These are phyloP conservation scores for Emydura subglobosa DNA, from an alignment of 2,113 vertebrate genomes.

Conservation along the genomic window DNA sequence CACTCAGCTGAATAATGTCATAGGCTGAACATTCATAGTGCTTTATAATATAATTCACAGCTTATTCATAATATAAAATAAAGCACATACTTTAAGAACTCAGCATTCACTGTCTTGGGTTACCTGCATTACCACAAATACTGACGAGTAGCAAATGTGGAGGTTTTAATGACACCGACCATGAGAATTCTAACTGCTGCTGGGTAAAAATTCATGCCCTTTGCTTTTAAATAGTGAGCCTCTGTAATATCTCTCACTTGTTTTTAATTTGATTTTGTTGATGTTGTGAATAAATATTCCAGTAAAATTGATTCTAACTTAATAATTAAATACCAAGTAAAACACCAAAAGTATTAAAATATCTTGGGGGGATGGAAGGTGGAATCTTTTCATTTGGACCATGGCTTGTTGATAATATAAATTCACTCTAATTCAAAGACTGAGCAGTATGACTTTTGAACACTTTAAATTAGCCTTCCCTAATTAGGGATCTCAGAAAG, in stretches of 20 bases:
- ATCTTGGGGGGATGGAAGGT: not conserved
- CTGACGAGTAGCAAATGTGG: conserved; percentile 32
- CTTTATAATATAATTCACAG: conserved; percentile 3
- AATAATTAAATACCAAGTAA: not conserved
- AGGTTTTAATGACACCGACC: conserved; percentile 23
- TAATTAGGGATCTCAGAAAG: conserved; percentile 48
- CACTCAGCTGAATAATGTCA: conserved; percentile 20
- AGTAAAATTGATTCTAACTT: not conserved
- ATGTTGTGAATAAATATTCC: conserved; percentile 13
- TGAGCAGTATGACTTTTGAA: conserved; percentile 32
- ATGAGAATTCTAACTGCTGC: not conserved
- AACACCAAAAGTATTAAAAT: not conserved
- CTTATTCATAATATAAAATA: not conserved
- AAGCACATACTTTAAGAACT: conserved; percentile 40
- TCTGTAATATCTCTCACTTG: not conserved
- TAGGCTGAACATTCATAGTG: conserved; percentile 19
- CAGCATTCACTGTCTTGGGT: conserved; percentile 1
- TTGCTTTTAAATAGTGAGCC: not conserved
- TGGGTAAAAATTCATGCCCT: not conserved
- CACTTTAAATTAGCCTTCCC: conserved; percentile 32
- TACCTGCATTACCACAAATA: conserved; percentile 38
- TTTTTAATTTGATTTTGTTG: conserved; percentile 36
- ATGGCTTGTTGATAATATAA: conserved; percentile 50
- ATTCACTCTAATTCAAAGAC: conserved; percentile 42
- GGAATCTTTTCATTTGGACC: conserved; percentile 48